Base-by-base conservation (phyloP, 92 coral and sea anemone species). In the Porites lobata region DNA sequence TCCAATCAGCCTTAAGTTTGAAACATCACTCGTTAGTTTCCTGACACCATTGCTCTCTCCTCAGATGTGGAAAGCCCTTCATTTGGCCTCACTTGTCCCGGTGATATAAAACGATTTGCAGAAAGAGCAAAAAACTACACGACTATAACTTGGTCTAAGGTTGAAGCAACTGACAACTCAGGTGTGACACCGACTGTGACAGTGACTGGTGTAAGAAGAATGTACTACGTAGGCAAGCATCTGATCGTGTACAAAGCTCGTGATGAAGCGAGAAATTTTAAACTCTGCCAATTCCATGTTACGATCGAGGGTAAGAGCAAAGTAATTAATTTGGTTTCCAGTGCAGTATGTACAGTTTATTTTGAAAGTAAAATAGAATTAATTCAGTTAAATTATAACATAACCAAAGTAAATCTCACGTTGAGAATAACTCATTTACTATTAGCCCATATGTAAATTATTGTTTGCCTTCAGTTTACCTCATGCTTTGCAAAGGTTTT, bases 111-210 rank as follows among this genome's bases (percentile, higher is more conserved):
- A 8, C 81, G 66, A 0, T 89, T 75, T 65, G 94, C 96, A 58
- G 89, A 85, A 19, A 81, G 79, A 59, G 89, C 76, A 15, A 66
- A 66, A 21, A 85, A 76, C 67, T 75, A 72, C 11, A 89, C 93
- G 0, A 22, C 62, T 17, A 93, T 88, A 13, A 65, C 72, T 13
- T 80, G 94, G 85, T 77, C 94, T 38, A 18, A 92, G 26, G 91
- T 94, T 32, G 69, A 17, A 7, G 96, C 90, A 47, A 91, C 91
- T 24, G 96, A 94, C 79, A 94, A 94, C 80, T 94, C 96, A 19
- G 92, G 91, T 6, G 63, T 64, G 70, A 50, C 38, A 29, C 93
- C 92, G 9, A 72, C 15, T 0, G 43, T 81, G 11, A 77, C 74
- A 2, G 18, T 64, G 1, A 53, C 50, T 29, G 96, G 96, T 62